Evolutionary conservation across 92 coral and sea anemone species (phyloP).

Genomic region (Pocillopora meandrina): DNA sequence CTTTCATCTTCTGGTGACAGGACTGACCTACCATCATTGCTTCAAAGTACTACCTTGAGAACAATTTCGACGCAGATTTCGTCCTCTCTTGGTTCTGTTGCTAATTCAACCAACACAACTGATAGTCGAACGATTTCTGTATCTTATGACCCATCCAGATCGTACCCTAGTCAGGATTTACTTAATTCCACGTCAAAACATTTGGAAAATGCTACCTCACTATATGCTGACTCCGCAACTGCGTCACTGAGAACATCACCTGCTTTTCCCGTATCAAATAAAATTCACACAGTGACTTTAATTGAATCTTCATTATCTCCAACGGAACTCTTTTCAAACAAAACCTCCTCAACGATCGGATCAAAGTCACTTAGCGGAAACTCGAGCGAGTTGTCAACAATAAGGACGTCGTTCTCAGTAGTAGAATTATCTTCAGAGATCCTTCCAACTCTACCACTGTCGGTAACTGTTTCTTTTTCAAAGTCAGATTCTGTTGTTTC

Average conservation of each 20-base stretch:
- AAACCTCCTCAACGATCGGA: background rate
- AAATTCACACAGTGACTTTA: background rate
- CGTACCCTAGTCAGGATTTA: background rate
- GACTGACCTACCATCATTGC: background rate
- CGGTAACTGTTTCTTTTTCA: background rate
- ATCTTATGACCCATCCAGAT: background rate
- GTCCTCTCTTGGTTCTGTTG: background rate
- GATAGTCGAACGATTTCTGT: background rate
- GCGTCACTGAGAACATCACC: background rate
- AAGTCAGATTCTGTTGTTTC: background rate
- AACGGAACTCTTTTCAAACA: background rate
- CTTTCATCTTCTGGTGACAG: background rate
- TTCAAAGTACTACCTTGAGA: background rate
- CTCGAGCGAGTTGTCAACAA: background rate
- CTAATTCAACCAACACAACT: background rate
- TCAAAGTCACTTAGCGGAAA: no score
- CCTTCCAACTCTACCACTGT: background rate
- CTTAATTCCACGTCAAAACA: background rate
- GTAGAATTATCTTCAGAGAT: background rate
- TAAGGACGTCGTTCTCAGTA: conserved; percentile 14
- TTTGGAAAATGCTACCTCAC: background rate
- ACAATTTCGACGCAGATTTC: background rate
- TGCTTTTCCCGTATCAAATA: background rate
- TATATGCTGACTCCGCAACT: background rate
- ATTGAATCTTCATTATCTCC: background rate